These are phyloP conservation scores for Rhinoderma darwinii DNA, from an alignment of 2,113 vertebrate genomes.

Conservation along the genomic window DNA sequence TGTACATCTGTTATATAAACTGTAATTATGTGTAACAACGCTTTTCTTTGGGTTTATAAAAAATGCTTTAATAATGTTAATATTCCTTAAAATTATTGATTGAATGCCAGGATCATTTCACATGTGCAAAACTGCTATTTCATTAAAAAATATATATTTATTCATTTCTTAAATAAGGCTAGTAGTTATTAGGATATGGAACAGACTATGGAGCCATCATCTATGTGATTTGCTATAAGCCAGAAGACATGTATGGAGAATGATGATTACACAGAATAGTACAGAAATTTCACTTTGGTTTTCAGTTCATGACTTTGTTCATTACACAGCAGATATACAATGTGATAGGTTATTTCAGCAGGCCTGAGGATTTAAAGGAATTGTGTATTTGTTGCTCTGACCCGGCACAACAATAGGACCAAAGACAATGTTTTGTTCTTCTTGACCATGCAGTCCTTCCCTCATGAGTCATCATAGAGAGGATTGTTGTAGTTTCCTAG, in stretches of 20 bases:
- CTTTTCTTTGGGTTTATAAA: neutral
- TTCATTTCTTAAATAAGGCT: constrained; percentile 30
- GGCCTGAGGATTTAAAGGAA: constrained; percentile 27
- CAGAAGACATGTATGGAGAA: neutral
- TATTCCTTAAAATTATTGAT: neutral
- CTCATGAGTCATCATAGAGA: constrained; percentile 83
- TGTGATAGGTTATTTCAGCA: constrained; percentile 24
- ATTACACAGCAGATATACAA: constrained; percentile 21
- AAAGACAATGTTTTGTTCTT: constrained; percentile 23
- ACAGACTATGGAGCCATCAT: neutral
- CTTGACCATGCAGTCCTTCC: neutral
- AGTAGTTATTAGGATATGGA: neutral
- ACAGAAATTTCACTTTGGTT: constrained; percentile 3
- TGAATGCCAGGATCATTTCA: neutral
- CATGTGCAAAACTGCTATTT: constrained; percentile 24
- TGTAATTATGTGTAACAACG: no score
- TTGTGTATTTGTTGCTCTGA: constrained; percentile 24
- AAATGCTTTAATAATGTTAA: neutral
- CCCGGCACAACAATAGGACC: constrained; percentile 30
- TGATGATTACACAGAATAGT: constrained; percentile 1
- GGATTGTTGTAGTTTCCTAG: constrained; percentile 90
- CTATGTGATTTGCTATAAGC: neutral
- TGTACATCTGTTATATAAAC: no score
- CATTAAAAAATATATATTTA: constrained; percentile 31
- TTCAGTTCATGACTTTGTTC: constrained; percentile 41